These are phyloP conservation scores for Condylostylus longicornis DNA, from an alignment of 1,140 invertebrate genomes.

Conservation along the genomic window DNA sequence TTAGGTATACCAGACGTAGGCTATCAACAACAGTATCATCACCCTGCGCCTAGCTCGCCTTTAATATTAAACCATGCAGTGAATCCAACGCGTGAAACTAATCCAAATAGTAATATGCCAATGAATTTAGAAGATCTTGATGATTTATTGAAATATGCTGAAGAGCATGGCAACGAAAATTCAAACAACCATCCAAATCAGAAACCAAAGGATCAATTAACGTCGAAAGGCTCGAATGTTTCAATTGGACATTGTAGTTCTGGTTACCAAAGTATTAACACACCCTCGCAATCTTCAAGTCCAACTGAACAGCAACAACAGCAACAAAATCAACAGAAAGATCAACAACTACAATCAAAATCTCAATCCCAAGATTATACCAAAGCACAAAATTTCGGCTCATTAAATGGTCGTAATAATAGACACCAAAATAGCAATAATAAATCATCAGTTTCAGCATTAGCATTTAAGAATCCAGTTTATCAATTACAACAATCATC, in stretches of 20 bases:
- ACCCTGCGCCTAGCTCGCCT: conserved; percentile 24
- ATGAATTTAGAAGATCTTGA: conserved; percentile 53
- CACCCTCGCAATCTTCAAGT: conserved; percentile 77
- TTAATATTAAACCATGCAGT: conserved; percentile 25
- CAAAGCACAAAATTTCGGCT: no score
- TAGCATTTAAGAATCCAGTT: conserved; percentile 77
- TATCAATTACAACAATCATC: conserved; percentile 52
- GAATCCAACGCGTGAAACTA: conserved; percentile 19
- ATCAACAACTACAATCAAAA: neutral
- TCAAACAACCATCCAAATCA: conserved; percentile 33
- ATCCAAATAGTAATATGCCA: conserved; percentile 33
- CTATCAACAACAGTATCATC: conserved; percentile 32
- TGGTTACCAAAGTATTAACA: conserved; percentile 80
- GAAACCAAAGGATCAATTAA: conserved; percentile 33
- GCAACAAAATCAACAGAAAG: conserved; percentile 5
- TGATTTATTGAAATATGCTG: conserved; percentile 50
- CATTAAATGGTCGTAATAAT: neutral
- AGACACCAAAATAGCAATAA: neutral
- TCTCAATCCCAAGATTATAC: no score
- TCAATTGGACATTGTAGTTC: conserved; percentile 78
- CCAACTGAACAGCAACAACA: conserved; percentile 48
- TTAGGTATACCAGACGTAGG: conserved; percentile 29
- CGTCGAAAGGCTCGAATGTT: conserved; percentile 50
- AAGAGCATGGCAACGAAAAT: conserved; percentile 38
- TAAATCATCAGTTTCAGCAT: conserved; percentile 35